Percentiles rank a stretch among this genome's conserved stretches.
phyloP scores from a whole-genome alignment of 2,888 invertebrate species.

The Phorcus lineatus region DNA sequence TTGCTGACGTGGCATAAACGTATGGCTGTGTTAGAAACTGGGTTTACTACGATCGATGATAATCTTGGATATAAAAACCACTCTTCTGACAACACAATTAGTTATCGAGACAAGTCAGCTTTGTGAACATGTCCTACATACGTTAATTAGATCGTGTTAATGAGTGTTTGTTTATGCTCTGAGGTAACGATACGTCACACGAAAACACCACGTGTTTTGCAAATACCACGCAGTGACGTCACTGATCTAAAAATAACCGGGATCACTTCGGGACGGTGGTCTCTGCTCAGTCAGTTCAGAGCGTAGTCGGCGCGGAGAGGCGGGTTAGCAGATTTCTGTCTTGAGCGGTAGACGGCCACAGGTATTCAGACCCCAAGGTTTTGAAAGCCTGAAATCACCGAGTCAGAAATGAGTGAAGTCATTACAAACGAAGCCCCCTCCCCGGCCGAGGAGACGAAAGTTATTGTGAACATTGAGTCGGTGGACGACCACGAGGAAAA shows the following conservation, averaged over 20 bases:
- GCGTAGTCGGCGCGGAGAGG: neutral
- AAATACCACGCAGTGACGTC: constrained; percentile 15
- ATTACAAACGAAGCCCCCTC: constrained; percentile 43
- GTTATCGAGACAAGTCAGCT: too few species aligned
- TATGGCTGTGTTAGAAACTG: too few species aligned
- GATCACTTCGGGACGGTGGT: neutral
- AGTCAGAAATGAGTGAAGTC: constrained; percentile 39
- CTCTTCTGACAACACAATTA: too few species aligned
- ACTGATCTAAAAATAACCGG: neutral
- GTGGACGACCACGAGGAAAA: constrained; percentile 44
- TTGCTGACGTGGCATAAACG: too few species aligned
- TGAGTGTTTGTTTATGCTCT: neutral
- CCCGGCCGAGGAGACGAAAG: constrained; percentile 39
- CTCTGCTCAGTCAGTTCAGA: neutral
- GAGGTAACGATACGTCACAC: neutral
- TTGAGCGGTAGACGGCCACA: neutral
- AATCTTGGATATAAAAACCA: too few species aligned
- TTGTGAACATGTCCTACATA: too few species aligned
- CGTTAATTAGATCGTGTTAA: too few species aligned
- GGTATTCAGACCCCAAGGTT: neutral
- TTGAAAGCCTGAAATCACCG: neutral
- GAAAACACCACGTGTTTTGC: constrained; percentile 8
- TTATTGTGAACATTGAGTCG: constrained; percentile 8
- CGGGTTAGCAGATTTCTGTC: neutral
- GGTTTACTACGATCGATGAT: too few species aligned